These are phyloP conservation scores for Merops nubicus DNA, from an alignment of 2,113 vertebrate genomes.

Conservation along the genomic window DNA sequence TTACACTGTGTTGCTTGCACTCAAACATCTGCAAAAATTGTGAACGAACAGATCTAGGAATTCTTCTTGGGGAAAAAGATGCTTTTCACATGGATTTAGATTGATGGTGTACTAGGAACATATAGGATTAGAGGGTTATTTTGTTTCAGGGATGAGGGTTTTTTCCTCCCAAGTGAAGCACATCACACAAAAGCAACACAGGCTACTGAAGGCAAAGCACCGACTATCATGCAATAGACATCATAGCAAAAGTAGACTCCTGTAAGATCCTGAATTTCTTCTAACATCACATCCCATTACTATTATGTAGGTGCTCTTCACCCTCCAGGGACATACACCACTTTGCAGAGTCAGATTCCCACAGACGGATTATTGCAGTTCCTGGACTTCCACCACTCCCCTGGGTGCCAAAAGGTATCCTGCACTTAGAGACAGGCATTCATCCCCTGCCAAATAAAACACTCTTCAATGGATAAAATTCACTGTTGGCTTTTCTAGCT, in stretches of 20 bases:
- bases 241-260: background rate
- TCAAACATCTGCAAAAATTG: slow-evolving; percentile 69
- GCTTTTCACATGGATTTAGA: background rate
- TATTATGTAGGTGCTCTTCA: background rate
- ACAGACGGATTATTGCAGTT: background rate
- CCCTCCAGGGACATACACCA: background rate
- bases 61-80: background rate
- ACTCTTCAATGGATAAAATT: background rate
- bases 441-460: background rate
- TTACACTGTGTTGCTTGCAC: slow-evolving; percentile 59
- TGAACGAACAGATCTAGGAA: slow-evolving; percentile 43
- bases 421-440: background rate
- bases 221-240: background rate
- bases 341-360: background rate
- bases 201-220: background rate
- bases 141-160: background rate
- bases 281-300: background rate
- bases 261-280: background rate
- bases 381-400: background rate
- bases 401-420: background rate
- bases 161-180: background rate
- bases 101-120: background rate
- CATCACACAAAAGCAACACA: background rate
- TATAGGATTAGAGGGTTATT: background rate
- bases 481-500: background rate